Percentiles rank a stretch among this genome's conserved stretches.
Evolutionary conservation across 53 echinoderm and acorn worm species (phyloP).

Genomic region (Antedon mediterranea): DNA sequence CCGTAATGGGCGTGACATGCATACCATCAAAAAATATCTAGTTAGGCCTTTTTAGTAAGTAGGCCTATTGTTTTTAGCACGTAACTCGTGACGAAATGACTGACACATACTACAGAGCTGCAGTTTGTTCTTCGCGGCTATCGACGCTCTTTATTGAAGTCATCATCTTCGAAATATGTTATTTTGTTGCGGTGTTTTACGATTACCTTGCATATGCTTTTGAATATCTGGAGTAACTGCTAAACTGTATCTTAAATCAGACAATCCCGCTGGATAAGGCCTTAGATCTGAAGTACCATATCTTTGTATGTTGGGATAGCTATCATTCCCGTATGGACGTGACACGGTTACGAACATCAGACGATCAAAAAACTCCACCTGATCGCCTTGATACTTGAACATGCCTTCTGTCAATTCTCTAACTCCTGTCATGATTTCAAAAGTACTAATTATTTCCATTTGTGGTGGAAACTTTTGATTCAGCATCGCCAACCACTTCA

Average conservation of each 20-base stretch:
- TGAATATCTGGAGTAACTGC: constrained; percentile 74
- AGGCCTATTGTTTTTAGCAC: too few relatives aligned
- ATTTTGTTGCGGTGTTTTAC: constrained; percentile 13
- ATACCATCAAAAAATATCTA: too few relatives aligned
- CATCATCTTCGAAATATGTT: constrained; percentile 17
- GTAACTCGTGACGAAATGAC: too few relatives aligned
- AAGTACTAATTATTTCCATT: constrained; percentile 79
- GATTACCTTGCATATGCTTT: constrained; percentile 33
- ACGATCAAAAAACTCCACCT: constrained; percentile 87
- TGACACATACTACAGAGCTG: too few relatives aligned
- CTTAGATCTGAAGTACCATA: constrained; percentile 46
- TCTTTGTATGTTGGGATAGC: constrained; percentile 86
- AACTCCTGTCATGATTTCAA: constrained; percentile 62
- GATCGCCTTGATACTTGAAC: constrained; percentile 90
- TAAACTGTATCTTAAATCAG: constrained; percentile 68
- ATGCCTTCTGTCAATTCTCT: constrained; percentile 94
- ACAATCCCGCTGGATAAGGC: constrained; percentile 75
- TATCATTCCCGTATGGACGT: constrained; percentile 54
- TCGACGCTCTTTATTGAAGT: background rate
- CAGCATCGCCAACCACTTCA: constrained; percentile 93
- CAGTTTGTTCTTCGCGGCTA: background rate
- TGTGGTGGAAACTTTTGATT: constrained; percentile 83
- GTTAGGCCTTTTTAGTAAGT: too few relatives aligned
- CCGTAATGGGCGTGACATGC: too few relatives aligned
- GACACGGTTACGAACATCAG: constrained; percentile 71